These are phyloP conservation scores for Chinchilla lanigera DNA, from an alignment of 2,113 vertebrate genomes.

Conservation along the genomic window DNA sequence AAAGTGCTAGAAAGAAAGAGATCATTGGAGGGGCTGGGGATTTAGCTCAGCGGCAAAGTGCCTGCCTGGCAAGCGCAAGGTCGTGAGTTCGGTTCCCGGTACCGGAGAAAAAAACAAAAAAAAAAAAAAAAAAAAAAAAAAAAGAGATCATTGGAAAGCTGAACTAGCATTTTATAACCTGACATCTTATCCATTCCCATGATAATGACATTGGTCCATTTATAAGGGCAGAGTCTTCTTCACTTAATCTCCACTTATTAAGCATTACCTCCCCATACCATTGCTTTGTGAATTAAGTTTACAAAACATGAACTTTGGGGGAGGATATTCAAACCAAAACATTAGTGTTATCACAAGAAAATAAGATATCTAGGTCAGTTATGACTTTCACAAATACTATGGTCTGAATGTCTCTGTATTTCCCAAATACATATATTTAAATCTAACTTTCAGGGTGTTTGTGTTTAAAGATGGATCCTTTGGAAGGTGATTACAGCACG, in stretches of 20 bases:
- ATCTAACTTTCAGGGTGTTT: not conserved
- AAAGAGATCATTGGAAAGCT: fast-evolving
- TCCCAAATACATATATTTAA: not conserved
- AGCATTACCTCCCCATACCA: not conserved
- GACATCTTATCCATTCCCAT: not conserved
- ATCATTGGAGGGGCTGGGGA: no score
- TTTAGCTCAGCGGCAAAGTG: no score
- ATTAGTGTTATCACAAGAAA: not conserved
- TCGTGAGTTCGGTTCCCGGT: no score
- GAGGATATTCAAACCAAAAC: not conserved
- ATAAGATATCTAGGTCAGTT: not conserved
- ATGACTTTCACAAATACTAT: not conserved
- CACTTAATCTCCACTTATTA: not conserved
- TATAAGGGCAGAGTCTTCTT: not conserved
- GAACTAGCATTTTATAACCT: not conserved
- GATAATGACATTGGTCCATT: no score
- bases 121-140: no score
- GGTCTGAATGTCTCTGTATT: not conserved
- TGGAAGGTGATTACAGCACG: no score
- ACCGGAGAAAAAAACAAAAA: no score
- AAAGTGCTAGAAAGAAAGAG: not conserved
- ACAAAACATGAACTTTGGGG: not conserved
- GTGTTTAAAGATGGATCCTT: not conserved
- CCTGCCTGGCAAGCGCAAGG: no score
- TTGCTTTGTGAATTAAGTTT: not conserved